phyloP scores from a whole-genome alignment of 2,888 invertebrate species.

The Abscondita cerata region DNA sequence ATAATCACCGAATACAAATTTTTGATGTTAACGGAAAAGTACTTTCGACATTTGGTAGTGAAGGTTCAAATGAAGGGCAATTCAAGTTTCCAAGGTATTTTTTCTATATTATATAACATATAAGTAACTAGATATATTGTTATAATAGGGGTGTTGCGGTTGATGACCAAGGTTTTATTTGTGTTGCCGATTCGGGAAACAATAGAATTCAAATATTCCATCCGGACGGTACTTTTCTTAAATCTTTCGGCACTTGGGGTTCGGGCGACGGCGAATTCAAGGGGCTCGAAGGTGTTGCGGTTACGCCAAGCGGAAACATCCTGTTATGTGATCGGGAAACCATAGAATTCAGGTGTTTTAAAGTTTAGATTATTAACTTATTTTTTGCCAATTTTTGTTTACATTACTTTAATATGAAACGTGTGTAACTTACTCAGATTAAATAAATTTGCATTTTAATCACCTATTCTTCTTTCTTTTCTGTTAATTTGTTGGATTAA shows the following conservation, averaged over 20 bases:
- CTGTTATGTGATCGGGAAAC: constrained; percentile 97
- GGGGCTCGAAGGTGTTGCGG: constrained; percentile 92
- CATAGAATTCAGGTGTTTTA: constrained; percentile 96
- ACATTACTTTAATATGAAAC: constrained; percentile 29
- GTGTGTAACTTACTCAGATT: constrained; percentile 28
- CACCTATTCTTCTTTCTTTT: too few species aligned
- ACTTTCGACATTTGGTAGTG: constrained; percentile 88
- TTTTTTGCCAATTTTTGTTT: constrained; percentile 29
- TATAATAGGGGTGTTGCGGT: constrained; percentile 94
- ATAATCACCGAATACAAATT: constrained; percentile 96
- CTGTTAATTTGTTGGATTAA: too few species aligned
- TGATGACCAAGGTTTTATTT: constrained; percentile 97
- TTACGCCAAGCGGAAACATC: constrained; percentile 91
- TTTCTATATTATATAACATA: too few species aligned
- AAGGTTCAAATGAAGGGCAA: constrained; percentile 94
- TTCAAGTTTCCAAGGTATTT: constrained; percentile 94
- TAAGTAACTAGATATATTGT: constrained; percentile 21
- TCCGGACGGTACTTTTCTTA: constrained; percentile 91
- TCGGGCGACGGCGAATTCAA: constrained; percentile 96
- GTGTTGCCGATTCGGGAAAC: constrained; percentile 99
- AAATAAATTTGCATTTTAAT: constrained; percentile 33
- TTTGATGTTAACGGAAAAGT: constrained; percentile 95
- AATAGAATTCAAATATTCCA: constrained; percentile 98
- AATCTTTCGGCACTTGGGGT: constrained; percentile 96
- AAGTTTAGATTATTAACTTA: constrained; percentile 46